These are phyloP conservation scores for Lordiphosa collinella DNA, from an alignment of 1,140 invertebrate species.

Conservation along the genomic window DNA sequence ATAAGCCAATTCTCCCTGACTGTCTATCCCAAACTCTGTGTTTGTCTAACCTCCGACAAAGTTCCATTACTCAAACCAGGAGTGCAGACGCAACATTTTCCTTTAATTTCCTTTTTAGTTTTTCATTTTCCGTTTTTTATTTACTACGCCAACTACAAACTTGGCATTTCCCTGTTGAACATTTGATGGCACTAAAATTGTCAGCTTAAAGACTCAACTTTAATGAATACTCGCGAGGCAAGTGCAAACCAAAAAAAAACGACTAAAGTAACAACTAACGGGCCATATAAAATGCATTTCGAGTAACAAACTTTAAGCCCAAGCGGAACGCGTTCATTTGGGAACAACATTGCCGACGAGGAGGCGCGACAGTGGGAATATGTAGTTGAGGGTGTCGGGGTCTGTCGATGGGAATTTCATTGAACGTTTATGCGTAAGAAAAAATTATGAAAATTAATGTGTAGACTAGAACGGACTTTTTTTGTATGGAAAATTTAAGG, in stretches of 20 bases:
- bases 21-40: slow-evolving; percentile 1
- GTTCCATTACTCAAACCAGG: slow-evolving; percentile 70
- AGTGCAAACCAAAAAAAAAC: slow-evolving; percentile 44
- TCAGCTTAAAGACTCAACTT: slow-evolving; percentile 63
- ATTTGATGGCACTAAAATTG: slow-evolving; percentile 31
- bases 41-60: slow-evolving; percentile 33
- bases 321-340: slow-evolving; percentile 61
- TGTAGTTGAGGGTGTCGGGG: slow-evolving; percentile 21
- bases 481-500: too few relatives aligned
- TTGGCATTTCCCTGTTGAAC: slow-evolving; percentile 26
- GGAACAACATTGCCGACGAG: slow-evolving; percentile 24
- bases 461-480: too few relatives aligned
- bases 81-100: slow-evolving; percentile 61
- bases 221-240: slow-evolving; percentile 62
- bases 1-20: slow-evolving; percentile 64
- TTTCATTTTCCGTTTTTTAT: slow-evolving; percentile 43
- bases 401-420: slow-evolving; percentile 15
- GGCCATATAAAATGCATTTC: slow-evolving; percentile 74
- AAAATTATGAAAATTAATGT: not conserved
- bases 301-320: slow-evolving; percentile 69
- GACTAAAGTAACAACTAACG: slow-evolving; percentile 50
- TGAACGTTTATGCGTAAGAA: slow-evolving; percentile 10
- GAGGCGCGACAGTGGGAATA: slow-evolving; percentile 12
- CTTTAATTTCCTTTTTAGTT: slow-evolving; percentile 73
- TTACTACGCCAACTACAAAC: slow-evolving; percentile 52